Conservation (phyloP, 2,888 invertebrate genomes). For the Tineola bisselliella region DNA sequence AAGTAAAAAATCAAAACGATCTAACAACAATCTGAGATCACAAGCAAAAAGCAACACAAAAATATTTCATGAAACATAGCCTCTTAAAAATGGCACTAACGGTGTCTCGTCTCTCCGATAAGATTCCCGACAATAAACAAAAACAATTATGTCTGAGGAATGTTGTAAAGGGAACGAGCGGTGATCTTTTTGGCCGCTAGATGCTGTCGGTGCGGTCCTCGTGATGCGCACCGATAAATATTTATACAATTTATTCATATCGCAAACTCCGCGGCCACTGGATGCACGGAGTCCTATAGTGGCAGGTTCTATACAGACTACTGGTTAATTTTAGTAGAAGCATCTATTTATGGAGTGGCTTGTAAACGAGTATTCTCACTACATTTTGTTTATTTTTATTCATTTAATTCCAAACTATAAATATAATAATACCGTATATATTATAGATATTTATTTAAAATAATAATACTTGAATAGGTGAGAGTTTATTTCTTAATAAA, state of each 20-base stretch:
- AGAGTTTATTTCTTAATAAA: too few species aligned
- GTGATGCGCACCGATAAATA: constrained; percentile 56
- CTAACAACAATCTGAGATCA: not conserved
- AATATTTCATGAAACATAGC: constrained; percentile 25
- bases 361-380: not conserved
- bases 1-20: not conserved
- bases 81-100: constrained; percentile 52
- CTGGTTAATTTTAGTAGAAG: not conserved
- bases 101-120: constrained; percentile 44
- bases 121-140: constrained; percentile 48
- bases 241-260: constrained; percentile 64
- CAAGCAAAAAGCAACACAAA: not conserved
- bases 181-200: constrained; percentile 35
- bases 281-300: not conserved
- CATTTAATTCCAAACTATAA: too few species aligned
- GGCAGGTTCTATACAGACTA: not conserved
- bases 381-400: too few species aligned
- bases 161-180: constrained; percentile 43
- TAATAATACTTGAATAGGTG: too few species aligned
- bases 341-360: not conserved
- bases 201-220: constrained; percentile 30
- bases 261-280: constrained; percentile 15
- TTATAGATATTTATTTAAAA: too few species aligned
- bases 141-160: constrained; percentile 56
- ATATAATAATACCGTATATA: too few species aligned